Evolutionary conservation across 30 jellyfish, hydroid and myxozoan genomes (phyloP).

Genomic region (Nemopilema nomurai): DNA sequence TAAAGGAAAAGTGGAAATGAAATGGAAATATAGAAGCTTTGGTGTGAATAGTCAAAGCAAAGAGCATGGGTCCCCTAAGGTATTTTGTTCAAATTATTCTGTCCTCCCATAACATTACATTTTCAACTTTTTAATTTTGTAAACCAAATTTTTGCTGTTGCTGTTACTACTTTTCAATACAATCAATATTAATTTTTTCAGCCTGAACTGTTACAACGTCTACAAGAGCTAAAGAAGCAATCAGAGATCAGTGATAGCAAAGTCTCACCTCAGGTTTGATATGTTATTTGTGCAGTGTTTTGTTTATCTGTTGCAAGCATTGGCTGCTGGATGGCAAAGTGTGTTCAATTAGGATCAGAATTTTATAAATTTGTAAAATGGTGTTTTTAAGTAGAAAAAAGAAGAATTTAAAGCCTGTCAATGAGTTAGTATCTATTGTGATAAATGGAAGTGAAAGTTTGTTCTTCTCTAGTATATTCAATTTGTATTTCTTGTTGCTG

Average conservation of each 20-base stretch:
- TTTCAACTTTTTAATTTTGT: background rate
- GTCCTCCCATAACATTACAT: background rate
- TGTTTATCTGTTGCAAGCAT: too few relatives aligned
- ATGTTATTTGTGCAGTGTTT: background rate
- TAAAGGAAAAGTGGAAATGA: constrained; percentile 8
- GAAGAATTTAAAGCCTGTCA: too few relatives aligned
- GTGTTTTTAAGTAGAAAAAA: too few relatives aligned
- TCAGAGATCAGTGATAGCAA: constrained; percentile 7
- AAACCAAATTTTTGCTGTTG: too few relatives aligned
- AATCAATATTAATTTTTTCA: background rate
- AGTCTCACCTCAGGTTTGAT: background rate
- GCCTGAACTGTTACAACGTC: constrained; percentile 34
- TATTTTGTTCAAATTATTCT: background rate
- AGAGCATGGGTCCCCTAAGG: constrained; percentile 11
- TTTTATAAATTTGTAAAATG: too few relatives aligned
- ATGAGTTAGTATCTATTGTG: too few relatives aligned
- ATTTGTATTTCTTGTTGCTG: too few relatives aligned
- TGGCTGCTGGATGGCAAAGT: too few relatives aligned
- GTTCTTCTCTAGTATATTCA: too few relatives aligned
- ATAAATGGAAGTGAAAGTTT: too few relatives aligned
- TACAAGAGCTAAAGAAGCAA: constrained; percentile 28
- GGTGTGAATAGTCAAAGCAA: background rate
- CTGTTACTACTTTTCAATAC: too few relatives aligned
- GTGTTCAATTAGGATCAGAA: too few relatives aligned
- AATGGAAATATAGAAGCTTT: constrained; percentile 47